phyloP scores from a whole-genome alignment of 2,113 vertebrate species.

The Paramisgurnus dabryanus region DNA sequence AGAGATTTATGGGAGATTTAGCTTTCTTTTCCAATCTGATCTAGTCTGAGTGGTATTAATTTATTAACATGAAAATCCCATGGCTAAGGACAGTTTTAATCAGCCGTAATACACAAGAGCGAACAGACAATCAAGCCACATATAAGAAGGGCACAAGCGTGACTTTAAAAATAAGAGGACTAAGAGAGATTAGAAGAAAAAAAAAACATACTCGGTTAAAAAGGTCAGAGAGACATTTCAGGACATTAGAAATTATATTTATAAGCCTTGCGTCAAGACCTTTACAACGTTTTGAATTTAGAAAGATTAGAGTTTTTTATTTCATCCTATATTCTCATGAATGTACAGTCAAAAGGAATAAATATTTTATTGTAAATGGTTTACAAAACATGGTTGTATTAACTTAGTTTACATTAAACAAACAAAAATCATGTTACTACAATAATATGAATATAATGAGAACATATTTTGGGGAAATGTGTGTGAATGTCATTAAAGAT shows the following conservation, averaged over 20 bases:
- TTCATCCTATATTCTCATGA: too few species aligned
- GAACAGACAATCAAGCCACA: conserved; percentile 44
- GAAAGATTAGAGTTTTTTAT: too few species aligned
- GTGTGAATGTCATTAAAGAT: too few species aligned
- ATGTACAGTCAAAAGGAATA: too few species aligned
- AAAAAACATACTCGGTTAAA: background rate
- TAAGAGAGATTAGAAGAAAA: background rate
- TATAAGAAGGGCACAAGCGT: conserved; percentile 16
- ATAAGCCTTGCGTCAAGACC: too few species aligned
- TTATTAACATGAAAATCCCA: conserved; percentile 60
- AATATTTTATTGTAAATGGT: too few species aligned
- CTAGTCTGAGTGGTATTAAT: conserved; percentile 59
- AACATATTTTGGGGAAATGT: too few species aligned
- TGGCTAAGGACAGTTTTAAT: conserved; percentile 60
- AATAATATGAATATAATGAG: too few species aligned
- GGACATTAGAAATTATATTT: background rate
- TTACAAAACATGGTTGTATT: too few species aligned
- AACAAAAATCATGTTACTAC: too few species aligned
- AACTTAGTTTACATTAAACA: too few species aligned
- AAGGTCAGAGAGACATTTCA: background rate
- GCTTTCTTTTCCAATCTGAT: conserved; percentile 50
- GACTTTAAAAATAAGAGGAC: conserved; percentile 18
- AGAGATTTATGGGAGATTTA: conserved; percentile 56
- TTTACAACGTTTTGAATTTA: too few species aligned
- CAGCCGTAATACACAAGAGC: conserved; percentile 53